Percentiles rank a stretch among this genome's conserved stretches.
These are phyloP conservation scores for Trichogramma dendrolimi DNA, from an alignment of 2,888 invertebrate species.

Conservation along the genomic window DNA sequence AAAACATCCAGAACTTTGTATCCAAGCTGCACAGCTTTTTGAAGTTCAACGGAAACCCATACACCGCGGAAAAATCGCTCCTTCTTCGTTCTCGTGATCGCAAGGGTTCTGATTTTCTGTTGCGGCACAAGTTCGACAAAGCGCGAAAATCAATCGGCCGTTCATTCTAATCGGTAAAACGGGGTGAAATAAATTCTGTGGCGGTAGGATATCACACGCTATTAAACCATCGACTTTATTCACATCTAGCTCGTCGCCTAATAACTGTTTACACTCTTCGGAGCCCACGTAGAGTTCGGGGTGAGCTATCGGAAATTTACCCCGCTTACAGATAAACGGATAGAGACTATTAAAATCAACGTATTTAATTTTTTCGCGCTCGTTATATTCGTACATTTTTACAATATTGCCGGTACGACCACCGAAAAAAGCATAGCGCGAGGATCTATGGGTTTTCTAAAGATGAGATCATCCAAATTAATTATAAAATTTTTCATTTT, in stretches of 20 bases:
- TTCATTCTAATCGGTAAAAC: constrained; percentile 38
- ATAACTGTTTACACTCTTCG: constrained; percentile 24
- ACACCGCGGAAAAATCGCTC: constrained; percentile 38
- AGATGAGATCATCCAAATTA: too few relatives aligned
- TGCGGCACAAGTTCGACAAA: constrained; percentile 43
- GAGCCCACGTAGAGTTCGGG: constrained; percentile 33
- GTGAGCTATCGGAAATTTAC: constrained; percentile 37
- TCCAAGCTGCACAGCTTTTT: constrained; percentile 39
- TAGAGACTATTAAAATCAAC: constrained; percentile 15
- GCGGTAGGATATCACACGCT: constrained; percentile 34
- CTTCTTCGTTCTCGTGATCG: constrained; percentile 34
- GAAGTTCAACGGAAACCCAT: constrained; percentile 44
- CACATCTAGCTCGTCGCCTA: constrained; percentile 3
- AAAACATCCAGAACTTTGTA: constrained; percentile 35
- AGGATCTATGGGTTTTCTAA: constrained; percentile 4
- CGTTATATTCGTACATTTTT: neutral
- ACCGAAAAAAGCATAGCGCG: constrained; percentile 15
- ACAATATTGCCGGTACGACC: constrained; percentile 9
- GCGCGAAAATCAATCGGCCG: constrained; percentile 41
- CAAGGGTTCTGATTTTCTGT: constrained; percentile 35
- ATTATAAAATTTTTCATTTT: too few relatives aligned
- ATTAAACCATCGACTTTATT: constrained; percentile 32
- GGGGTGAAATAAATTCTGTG: constrained; percentile 36
- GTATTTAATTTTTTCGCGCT: constrained; percentile 17
- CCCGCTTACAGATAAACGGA: constrained; percentile 37